Base-by-base conservation (phyloP, 53 echinoderm and acorn worm genomes). In the Crossaster papposus region DNA sequence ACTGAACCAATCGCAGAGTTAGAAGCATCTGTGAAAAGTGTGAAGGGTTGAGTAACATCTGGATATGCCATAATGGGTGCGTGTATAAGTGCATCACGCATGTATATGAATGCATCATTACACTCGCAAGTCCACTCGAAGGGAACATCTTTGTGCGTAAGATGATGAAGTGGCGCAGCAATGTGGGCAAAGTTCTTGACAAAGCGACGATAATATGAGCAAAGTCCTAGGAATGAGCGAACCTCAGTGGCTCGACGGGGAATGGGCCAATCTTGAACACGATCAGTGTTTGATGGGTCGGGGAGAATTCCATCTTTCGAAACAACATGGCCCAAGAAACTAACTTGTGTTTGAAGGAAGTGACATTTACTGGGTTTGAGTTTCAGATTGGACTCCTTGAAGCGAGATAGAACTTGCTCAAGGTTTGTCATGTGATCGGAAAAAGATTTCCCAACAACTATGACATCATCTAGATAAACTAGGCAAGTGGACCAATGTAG, bases 401-500 rank as follows among this genome's bases (percentile, higher is more conserved):
- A 81, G n/a, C 63, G 81, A n/a, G 63, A 34, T 0, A 90, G 64
- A 15, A 95, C 95, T 51, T 91, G 70, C 11, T 79, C 65, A 2
- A 95, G 62, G 36, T 93, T 88, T 11, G 14, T 9, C 28, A 94
- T 44, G 17, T 95, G 89, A 2, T 95, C 89, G 0, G 88, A 65
- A 51, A 94, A 95, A 29, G 81, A 79, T 28, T 38, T 78, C 1
- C 92, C 93, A 51, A 95, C 89, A 33, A 92, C 81, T 28, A 95
- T 92, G 51, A 93, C 79, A 52, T 94, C 95, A 78, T 93, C 93
- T 4, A 94, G 80, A 62, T 95, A 95, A 0, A 95, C 90, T 0
- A 91, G 77, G 35, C 88, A 88, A 29, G 77, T 83, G 2, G 86
- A 81, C 88, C 92, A 90, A n/a, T n/a, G n/a, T n/a, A n/a, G n/a